A percentile compares a stretch with the other conserved stretches of the same genome.
phyloP scores from a whole-genome alignment of 2,113 vertebrate species.

The Sceloporus tristichus region DNA sequence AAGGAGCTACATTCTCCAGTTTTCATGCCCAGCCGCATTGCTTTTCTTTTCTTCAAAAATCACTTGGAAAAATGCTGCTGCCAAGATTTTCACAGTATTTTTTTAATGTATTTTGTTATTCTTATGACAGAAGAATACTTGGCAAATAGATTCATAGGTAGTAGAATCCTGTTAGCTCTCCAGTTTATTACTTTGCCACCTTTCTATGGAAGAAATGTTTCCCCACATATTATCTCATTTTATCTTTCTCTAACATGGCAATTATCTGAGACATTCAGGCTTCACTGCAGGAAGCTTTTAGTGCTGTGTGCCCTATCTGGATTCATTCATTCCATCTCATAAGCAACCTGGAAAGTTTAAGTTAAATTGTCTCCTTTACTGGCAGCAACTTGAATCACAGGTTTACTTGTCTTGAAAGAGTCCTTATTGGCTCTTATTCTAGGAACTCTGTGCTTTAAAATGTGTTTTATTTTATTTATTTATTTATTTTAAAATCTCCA shows the following conservation, averaged over 20 bases:
- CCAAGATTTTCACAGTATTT: conserved; percentile 12
- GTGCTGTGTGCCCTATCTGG: neutral
- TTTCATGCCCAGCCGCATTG: neutral
- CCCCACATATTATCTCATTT: conserved; percentile 30
- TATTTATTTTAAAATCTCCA: neutral
- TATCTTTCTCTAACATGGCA: conserved; percentile 5
- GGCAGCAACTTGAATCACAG: conserved; percentile 11
- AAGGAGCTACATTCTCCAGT: neutral
- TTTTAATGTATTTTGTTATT: neutral
- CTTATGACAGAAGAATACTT: neutral
- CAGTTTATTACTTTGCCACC: neutral
- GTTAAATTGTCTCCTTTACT: conserved; percentile 9
- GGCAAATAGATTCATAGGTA: conserved; percentile 18
- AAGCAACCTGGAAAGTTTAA: conserved; percentile 13
- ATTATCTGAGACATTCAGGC: neutral
- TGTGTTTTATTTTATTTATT: neutral
- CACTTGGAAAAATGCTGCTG: neutral
- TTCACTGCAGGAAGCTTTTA: neutral
- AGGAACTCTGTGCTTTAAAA: neutral
- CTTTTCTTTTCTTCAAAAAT: conserved; percentile 1
- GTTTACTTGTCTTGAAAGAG: conserved; percentile 4
- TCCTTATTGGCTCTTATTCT: neutral
- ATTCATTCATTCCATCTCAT: neutral
- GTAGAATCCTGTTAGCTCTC: neutral
- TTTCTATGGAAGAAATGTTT: conserved; percentile 28